Evolutionary conservation across 2,797 vertebrate species (phyloP).

Genomic region (Denticeps clupeoides): DNA sequence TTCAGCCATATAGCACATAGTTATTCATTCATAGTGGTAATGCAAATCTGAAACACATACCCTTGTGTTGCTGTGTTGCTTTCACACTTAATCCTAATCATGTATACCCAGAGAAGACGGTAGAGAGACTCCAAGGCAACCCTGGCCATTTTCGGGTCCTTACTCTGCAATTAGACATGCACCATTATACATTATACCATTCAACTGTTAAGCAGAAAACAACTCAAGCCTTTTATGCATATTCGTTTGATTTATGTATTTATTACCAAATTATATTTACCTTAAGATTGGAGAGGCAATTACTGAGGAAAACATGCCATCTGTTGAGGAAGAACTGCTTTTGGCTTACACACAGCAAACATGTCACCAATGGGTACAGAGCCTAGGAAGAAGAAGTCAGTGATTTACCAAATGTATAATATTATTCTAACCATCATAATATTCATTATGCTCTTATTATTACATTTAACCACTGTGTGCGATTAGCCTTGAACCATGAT

Average conservation of each 20-base stretch:
- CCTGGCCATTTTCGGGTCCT: slow-evolving; percentile 96
- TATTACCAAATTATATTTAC: too few relatives aligned
- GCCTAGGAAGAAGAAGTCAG: slow-evolving; percentile 71
- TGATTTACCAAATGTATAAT: too few relatives aligned
- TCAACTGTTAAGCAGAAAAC: too few relatives aligned
- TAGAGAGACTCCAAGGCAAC: slow-evolving; percentile 96
- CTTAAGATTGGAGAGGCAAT: slow-evolving; percentile 98
- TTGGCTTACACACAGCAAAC: slow-evolving; percentile 95
- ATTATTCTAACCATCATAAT: too few relatives aligned
- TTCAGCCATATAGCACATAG: too few relatives aligned
- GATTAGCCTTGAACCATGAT: too few relatives aligned
- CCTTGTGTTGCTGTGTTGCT: slow-evolving; percentile 98
- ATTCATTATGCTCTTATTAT: too few relatives aligned
- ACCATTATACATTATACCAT: too few relatives aligned
- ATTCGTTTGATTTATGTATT: too few relatives aligned
- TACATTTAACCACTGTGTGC: too few relatives aligned
- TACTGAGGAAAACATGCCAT: slow-evolving; percentile 98
- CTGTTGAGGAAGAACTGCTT: slow-evolving; percentile 94
- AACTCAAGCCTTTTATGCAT: too few relatives aligned
- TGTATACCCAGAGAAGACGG: slow-evolving; percentile 96
- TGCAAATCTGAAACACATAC: slow-evolving; percentile 46
- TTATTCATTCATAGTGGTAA: too few relatives aligned
- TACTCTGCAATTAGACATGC: slow-evolving; percentile 70
- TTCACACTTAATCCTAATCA: slow-evolving; percentile 98
- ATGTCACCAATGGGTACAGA: slow-evolving; percentile 94